Percentiles rank a stretch among this genome's conserved stretches.
Evolutionary conservation across 2,113 vertebrate genomes (phyloP).

Genomic region (Laticauda laticaudata): DNA sequence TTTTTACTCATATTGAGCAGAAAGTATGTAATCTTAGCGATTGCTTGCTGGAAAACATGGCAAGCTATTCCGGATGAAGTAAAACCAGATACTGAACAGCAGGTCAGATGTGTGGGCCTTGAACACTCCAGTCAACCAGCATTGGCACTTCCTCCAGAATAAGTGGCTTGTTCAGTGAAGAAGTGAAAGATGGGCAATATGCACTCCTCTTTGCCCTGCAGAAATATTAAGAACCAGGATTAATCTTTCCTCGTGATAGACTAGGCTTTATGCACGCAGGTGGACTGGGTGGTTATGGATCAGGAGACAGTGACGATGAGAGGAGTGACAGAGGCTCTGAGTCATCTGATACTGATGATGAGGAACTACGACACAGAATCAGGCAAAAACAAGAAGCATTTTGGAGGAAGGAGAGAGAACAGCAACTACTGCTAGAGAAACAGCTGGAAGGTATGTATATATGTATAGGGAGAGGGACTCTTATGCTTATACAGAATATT

Average conservation of each 20-base stretch:
- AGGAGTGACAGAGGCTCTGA: conserved; percentile 89
- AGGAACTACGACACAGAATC: conserved; percentile 93
- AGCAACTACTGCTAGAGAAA: conserved; percentile 86
- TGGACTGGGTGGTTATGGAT: conserved; percentile 97
- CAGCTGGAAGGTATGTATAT: conserved; percentile 80
- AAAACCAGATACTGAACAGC: conserved; percentile 60
- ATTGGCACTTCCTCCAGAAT: conserved; percentile 67
- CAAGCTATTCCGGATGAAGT: conserved; percentile 62
- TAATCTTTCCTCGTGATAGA: conserved; percentile 74
- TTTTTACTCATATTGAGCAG: conserved; percentile 54
- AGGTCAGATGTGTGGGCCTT: conserved; percentile 60
- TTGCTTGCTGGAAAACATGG: conserved; percentile 60
- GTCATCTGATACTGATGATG: conserved; percentile 97
- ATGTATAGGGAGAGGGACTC: background rate
- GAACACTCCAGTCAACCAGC: conserved; percentile 53
- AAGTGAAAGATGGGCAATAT: conserved; percentile 71
- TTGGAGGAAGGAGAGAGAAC: conserved; percentile 93
- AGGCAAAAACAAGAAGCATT: conserved; percentile 98
- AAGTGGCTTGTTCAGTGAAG: conserved; percentile 69
- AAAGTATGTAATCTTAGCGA: conserved; percentile 50
- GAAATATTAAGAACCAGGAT: conserved; percentile 67
- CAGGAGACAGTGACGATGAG: conserved; percentile 94
- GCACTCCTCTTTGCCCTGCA: conserved; percentile 70
- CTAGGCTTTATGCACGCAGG: conserved; percentile 94
- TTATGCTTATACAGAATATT: background rate